Base-by-base conservation (phyloP, 2,113 vertebrate genomes). In the Erinaceus europaeus region DNA sequence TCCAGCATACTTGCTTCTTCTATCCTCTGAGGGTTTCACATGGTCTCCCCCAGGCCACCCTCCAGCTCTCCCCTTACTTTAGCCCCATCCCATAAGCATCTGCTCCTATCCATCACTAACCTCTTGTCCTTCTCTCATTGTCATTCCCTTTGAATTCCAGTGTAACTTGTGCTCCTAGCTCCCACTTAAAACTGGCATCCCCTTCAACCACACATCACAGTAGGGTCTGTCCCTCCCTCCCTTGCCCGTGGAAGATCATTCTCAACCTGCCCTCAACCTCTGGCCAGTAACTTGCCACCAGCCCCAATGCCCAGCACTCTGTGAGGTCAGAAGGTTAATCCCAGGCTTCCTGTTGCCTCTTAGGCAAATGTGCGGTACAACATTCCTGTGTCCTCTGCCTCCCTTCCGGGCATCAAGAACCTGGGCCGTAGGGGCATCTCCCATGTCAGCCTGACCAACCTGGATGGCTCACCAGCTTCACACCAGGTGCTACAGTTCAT, bases 401-500 rank as follows among this genome's bases (percentile, higher is more conserved):
- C 98, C 13, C 89, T 98, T 90, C 96, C 93, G 14, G 93, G 97
- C 84, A 96, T 98, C 90, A 92, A 94, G 52, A 88, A 79, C 44
- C 97, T 98, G 86, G 93, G 96, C 36, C 64, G 90, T 14, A 95
- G 90, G 25, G 94, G 92, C 0, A 64, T 95, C 40, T 97, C 96
- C 87, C 97, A 96, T n/a, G 88, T 98, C 87, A 77, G 95, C 65
- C 97, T 98, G 92, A 97, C 96, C 57, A 97, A 98, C 89, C 94
- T 98, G 18, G 98, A 98, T 34, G 95, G 96, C 5, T 98, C 97
- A 5, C 92, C 94, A 0, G 64, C 97, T 84, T 98, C 98, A 14
- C 94, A 95, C 9, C 93, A 96, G 5, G 95, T 98, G 78, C 95
- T 98, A 8, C 84, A 94, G 90, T 97, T 96, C 92, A 95, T 98